A percentile compares a stretch with the other conserved stretches of the same genome.
phyloP scores from a whole-genome alignment of 2,113 vertebrate genomes.

The Nymphicus hollandicus region DNA sequence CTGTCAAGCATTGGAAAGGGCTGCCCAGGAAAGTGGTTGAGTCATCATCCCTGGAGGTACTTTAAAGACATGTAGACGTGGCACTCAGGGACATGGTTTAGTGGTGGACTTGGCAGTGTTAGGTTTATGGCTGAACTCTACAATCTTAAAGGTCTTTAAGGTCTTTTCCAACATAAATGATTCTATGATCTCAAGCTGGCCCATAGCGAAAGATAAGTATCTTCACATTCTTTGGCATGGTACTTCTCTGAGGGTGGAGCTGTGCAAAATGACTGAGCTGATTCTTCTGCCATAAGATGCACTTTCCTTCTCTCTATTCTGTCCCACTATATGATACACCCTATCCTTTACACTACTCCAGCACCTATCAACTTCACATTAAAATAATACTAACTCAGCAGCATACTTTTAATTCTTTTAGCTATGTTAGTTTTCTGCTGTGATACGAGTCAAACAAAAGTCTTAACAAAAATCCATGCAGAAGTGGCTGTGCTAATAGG shows the following conservation, averaged over 20 bases:
- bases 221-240: background rate
- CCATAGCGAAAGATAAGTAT: background rate
- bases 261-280: background rate
- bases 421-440: background rate
- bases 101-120: background rate
- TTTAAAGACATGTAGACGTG: background rate
- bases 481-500: background rate
- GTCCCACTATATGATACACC: background rate
- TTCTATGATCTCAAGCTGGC: background rate
- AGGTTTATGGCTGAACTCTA: rapidly evolving
- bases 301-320: background rate
- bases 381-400: background rate
- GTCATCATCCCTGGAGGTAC: background rate
- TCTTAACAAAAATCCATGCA: background rate
- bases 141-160: background rate
- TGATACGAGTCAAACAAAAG: background rate
- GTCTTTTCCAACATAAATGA: background rate
- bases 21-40: background rate
- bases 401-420: background rate
- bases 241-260: background rate
- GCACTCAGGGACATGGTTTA: background rate
- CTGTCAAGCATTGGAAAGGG: background rate
- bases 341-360: background rate
- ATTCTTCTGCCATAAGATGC: background rate
- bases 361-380: background rate